Evolutionary conservation across 1,140 invertebrate genomes (phyloP), one percentile per base, ranked within the genome.

Genomic region (Meteorus sp.): DNA sequence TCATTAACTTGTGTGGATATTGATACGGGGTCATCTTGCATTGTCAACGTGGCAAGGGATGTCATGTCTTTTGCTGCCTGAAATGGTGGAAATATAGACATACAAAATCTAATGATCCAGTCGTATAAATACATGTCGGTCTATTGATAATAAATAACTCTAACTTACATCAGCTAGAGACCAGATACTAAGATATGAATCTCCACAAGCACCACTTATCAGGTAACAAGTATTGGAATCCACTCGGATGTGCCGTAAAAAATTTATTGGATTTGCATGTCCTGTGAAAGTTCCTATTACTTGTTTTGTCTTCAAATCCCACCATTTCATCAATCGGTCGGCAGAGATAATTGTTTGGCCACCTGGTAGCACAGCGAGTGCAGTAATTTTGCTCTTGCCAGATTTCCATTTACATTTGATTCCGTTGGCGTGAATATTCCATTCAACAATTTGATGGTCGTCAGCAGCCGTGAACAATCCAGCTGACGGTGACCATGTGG

Each of bases 211-310:
- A 56, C 85, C 84, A 39, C 86, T 88, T 9, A 90, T 67, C 54
- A 89, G 79, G 68, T 88, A 89, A 52, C 62, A 75, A 47, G 69
- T 72, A 41, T 66, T 64, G 44, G 70, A 61, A 13, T 72, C 62
- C 47, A 78, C 47, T 60, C 70, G 71, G 31, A 88, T 66, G 39
- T 79, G 75, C 43, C 74, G 65, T 48, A 91, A 74, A 25, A 81
- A 74, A 53, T 78, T 80, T 0, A 91, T 81, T 69, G 87, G 83
- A 58, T 83, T 83, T 17, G 83, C 82, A 73, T 90, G 89, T 4
- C 88, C 88, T 1, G 84, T 87, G 67, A 87, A 90, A 20, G 81
- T 85, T 56, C 79, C 81, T 33, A 89, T 64, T 15, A 88, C 50
- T 66, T 85, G 75, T 67, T 84, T 83, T 0, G 70, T 84, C 9